Conservation (phyloP, 2,113 vertebrate genomes). For the Leptocoma aspasia region DNA sequence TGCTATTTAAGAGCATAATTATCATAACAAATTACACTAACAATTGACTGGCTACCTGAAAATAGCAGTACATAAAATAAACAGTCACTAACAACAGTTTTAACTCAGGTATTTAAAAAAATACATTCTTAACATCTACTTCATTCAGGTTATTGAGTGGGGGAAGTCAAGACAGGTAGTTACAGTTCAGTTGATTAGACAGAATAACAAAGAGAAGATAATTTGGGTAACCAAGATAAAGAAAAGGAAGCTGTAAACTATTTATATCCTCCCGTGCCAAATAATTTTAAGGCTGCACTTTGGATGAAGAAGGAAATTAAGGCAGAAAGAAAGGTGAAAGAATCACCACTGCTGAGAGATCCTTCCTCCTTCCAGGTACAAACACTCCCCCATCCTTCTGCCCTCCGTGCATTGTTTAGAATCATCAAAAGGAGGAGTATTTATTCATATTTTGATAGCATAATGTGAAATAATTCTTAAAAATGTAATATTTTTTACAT, state of each 20-base stretch:
- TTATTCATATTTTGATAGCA: background rate
- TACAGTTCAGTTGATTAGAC: background rate
- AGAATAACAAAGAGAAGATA: background rate
- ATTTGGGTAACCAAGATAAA: background rate
- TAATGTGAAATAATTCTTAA: background rate
- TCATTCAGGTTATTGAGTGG: background rate
- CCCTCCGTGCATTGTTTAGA: background rate
- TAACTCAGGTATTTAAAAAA: background rate
- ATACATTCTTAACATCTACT: background rate
- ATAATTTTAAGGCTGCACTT: background rate
- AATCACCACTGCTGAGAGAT: conserved; percentile 13
- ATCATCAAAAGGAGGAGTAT: background rate
- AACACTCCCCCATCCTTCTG: background rate
- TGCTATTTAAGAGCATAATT: background rate
- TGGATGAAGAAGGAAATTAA: background rate
- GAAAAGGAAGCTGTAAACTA: background rate
- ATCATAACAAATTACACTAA: background rate
- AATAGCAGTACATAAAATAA: background rate
- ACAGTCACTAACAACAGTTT: background rate
- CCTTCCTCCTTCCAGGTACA: background rate
- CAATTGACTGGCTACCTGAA: background rate
- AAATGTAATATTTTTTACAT: fast-evolving
- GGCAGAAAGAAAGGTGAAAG: background rate
- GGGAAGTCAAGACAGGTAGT: background rate
- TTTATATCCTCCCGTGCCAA: background rate